These are phyloP conservation scores for Chouioia cunea DNA, from an alignment of 2,888 invertebrate genomes.

Conservation along the genomic window DNA sequence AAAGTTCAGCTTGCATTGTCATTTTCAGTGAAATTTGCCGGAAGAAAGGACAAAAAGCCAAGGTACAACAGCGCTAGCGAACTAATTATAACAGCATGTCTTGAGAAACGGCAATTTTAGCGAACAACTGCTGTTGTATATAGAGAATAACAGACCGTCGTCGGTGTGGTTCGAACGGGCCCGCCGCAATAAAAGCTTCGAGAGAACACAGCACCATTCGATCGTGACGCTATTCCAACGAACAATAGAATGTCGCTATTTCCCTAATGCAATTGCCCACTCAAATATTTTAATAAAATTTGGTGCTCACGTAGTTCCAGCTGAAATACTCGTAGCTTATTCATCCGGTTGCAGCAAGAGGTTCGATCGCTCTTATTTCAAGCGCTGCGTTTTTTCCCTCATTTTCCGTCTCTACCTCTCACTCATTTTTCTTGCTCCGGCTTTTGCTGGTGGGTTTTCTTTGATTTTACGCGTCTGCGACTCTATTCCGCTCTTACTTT, in stretches of 20 bases:
- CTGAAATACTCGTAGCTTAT: slow-evolving; percentile 53
- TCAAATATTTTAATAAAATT: slow-evolving; percentile 64
- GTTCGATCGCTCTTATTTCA: slow-evolving; percentile 3
- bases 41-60: slow-evolving; percentile 13
- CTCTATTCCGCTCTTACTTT: not conserved
- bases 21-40: slow-evolving; percentile 26
- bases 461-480: slow-evolving; percentile 17
- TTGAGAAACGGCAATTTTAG: slow-evolving; percentile 17
- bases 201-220: no score
- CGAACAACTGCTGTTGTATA: no score
- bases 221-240: slow-evolving; percentile 52
- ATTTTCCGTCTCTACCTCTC: not conserved
- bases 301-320: slow-evolving; percentile 46
- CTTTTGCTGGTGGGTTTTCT: no score
- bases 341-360: slow-evolving; percentile 22
- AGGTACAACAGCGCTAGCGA: not conserved
- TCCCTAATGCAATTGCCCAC: slow-evolving; percentile 62
- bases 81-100: slow-evolving; percentile 36
- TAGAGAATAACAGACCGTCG: no score
- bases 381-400: no score
- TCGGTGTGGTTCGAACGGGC: not conserved
- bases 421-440: slow-evolving; percentile 31
- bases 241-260: slow-evolving; percentile 59
- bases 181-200: slow-evolving; percentile 19
- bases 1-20: slow-evolving; percentile 28